phyloP scores from a whole-genome alignment of 2,888 invertebrate species.

The Microplitis deprimator region DNA sequence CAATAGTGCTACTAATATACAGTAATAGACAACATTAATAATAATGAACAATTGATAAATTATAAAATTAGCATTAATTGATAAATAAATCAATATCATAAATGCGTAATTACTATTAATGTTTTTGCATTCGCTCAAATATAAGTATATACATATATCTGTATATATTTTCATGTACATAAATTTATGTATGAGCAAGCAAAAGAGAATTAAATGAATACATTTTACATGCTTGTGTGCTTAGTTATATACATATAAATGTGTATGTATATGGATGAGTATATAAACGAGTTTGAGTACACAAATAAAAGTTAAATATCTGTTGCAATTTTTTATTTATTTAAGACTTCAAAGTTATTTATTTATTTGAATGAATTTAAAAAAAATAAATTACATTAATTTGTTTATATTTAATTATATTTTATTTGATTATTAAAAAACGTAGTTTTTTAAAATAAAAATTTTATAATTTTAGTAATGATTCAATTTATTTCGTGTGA shows the following conservation, averaged over 20 bases:
- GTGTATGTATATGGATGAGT: neutral
- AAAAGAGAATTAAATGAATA: neutral
- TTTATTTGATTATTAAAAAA: too few relatives aligned
- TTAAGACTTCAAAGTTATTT: neutral
- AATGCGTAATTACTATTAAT: neutral
- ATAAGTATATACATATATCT: neutral
- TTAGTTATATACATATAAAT: neutral
- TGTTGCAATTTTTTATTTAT: constrained; percentile 1
- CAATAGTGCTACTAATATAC: too few relatives aligned
- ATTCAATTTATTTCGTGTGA: too few relatives aligned
- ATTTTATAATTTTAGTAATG: too few relatives aligned
- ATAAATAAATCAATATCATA: neutral
- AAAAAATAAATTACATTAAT: too few relatives aligned
- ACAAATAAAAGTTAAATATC: neutral
- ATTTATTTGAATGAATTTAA: neutral
- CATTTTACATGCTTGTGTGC: neutral
- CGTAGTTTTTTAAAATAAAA: too few relatives aligned
- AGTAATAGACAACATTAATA: too few relatives aligned
- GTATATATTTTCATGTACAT: neutral
- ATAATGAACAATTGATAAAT: neutral
- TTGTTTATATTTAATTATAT: too few relatives aligned
- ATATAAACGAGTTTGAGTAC: neutral
- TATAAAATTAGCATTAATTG: neutral
- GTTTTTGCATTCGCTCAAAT: neutral
- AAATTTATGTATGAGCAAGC: constrained; percentile 1